phyloP scores from a whole-genome alignment of 2,888 invertebrate species.

The Cryptocephalus primarius region DNA sequence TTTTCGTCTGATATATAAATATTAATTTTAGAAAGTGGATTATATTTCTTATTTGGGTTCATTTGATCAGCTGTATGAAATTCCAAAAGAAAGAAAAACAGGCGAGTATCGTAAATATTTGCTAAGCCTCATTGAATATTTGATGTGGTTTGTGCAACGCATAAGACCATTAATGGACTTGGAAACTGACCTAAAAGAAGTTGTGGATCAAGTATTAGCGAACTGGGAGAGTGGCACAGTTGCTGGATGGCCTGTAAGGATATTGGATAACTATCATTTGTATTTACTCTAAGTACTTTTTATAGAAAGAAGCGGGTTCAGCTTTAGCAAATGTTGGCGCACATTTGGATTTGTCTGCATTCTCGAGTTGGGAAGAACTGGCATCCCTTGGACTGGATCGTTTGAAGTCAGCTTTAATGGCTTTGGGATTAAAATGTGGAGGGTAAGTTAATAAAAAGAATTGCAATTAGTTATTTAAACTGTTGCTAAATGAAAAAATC shows the following conservation, averaged over 20 bases:
- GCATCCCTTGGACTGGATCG: conserved; percentile 95
- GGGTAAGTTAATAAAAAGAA: conserved; percentile 45
- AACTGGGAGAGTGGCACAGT: conserved; percentile 86
- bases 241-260: conserved; percentile 83
- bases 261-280: neutral
- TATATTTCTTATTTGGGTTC: conserved; percentile 90
- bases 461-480: neutral
- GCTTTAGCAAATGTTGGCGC: conserved; percentile 92
- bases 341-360: conserved; percentile 95
- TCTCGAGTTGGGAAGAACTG: conserved; percentile 93
- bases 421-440: conserved; percentile 94
- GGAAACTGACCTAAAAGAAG: conserved; percentile 64
- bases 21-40: conserved; percentile 63
- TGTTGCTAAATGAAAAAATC: no score
- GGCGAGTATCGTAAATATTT: conserved; percentile 81
- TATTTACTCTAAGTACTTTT: neutral
- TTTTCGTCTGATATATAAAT: neutral
- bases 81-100: conserved; percentile 83
- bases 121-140: conserved; percentile 70
- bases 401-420: conserved; percentile 93
- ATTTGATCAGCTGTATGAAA: conserved; percentile 93
- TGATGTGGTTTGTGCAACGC: conserved; percentile 70
- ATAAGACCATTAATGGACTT: conserved; percentile 81
- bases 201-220: conserved; percentile 67
- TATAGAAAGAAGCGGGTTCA: conserved; percentile 81